Evolutionary conservation across 2,888 invertebrate genomes (phyloP).

Genomic region (Oconnorella tubifera): DNA sequence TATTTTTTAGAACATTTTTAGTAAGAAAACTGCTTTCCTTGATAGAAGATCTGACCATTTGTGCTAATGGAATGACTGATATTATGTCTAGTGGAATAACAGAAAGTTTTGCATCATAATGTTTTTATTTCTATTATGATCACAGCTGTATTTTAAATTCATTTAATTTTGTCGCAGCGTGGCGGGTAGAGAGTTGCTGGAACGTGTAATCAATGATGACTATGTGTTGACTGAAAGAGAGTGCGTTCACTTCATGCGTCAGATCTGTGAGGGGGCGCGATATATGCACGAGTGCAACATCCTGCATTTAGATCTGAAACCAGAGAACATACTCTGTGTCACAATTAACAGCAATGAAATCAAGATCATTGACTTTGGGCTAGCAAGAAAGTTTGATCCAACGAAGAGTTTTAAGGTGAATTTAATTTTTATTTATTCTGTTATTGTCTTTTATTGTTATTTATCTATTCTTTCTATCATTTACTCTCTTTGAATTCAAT

Average conservation of each 20-base stretch:
- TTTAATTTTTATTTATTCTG: too few relatives aligned
- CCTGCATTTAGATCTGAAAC: slow-evolving; percentile 96
- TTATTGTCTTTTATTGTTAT: too few relatives aligned
- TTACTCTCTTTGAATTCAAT: too few relatives aligned
- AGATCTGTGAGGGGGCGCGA: slow-evolving; percentile 95
- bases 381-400: slow-evolving; percentile 87
- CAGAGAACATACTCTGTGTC: slow-evolving; percentile 95
- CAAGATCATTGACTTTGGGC: slow-evolving; percentile 95
- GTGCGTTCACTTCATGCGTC: slow-evolving; percentile 92
- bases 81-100: too few relatives aligned
- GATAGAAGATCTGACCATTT: too few relatives aligned
- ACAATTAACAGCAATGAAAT: slow-evolving; percentile 92
- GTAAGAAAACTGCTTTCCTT: too few relatives aligned
- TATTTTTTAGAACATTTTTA: slow-evolving; percentile 1
- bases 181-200: slow-evolving; percentile 96
- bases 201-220: slow-evolving; percentile 96
- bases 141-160: too few relatives aligned
- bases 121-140: too few relatives aligned
- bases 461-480: too few relatives aligned
- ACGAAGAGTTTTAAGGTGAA: slow-evolving; percentile 70
- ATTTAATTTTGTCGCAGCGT: slow-evolving; percentile 75
- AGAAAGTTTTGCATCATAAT: too few relatives aligned
- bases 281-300: slow-evolving; percentile 91
- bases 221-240: slow-evolving; percentile 93
- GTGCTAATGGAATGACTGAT: too few relatives aligned